phyloP scores from a whole-genome alignment of 2,888 invertebrate genomes.

The Stenichneumon culpator region DNA sequence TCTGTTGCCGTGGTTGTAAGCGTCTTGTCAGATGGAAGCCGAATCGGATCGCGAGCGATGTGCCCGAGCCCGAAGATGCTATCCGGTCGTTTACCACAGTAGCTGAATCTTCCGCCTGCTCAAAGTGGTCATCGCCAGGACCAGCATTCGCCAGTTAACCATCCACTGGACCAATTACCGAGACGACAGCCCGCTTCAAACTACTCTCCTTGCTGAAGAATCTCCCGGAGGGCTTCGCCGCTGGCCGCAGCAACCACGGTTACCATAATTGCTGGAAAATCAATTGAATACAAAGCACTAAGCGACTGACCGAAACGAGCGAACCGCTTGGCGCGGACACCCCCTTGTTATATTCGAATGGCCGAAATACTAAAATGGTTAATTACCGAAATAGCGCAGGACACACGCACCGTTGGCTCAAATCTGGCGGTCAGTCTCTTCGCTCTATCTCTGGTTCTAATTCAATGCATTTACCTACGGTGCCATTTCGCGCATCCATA shows the following conservation, averaged over 20 bases:
- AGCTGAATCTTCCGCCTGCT: slow-evolving; percentile 17
- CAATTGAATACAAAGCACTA: slow-evolving; percentile 50
- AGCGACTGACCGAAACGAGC: slow-evolving; percentile 32
- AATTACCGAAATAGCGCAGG: slow-evolving; percentile 28
- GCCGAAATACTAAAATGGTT: slow-evolving; percentile 40
- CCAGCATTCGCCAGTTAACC: neutral
- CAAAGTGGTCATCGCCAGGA: slow-evolving; percentile 35
- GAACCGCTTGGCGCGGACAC: slow-evolving; percentile 5
- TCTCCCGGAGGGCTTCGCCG: slow-evolving; percentile 8
- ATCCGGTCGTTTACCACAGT: slow-evolving; percentile 44
- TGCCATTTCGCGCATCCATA: neutral
- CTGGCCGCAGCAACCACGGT: slow-evolving; percentile 1
- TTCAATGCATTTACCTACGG: slow-evolving; percentile 14
- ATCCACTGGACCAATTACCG: slow-evolving; percentile 8
- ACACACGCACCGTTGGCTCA: neutral
- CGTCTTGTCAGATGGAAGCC: neutral
- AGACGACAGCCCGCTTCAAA: neutral
- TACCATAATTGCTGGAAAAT: slow-evolving; percentile 59
- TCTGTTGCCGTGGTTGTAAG: slow-evolving; percentile 1
- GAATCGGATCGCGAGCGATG: slow-evolving; percentile 25
- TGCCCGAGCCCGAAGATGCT: slow-evolving; percentile 20
- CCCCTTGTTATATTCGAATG: slow-evolving; percentile 30
- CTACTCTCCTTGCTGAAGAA: neutral
- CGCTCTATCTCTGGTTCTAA: neutral
- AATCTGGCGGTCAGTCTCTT: neutral